Base-by-base conservation (phyloP, 2,797 vertebrate genomes). In the Anableps anableps region DNA sequence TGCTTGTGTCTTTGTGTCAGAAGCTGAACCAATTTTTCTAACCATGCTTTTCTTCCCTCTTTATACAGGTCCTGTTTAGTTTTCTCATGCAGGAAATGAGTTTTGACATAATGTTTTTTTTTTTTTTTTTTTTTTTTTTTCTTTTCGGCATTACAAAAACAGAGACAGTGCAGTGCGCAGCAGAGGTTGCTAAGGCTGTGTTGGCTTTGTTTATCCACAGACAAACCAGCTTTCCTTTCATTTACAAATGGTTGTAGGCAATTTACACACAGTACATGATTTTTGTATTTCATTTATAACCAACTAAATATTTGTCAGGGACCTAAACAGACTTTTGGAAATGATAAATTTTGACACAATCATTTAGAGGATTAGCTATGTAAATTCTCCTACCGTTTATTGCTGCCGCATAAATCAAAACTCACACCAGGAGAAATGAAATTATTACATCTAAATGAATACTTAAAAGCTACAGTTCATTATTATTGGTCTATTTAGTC, bases 21-120 rank as follows among this genome's bases (percentile, higher is more conserved):
- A 91, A 89, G 86, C 90, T 86, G 86, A 94, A 94, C 93, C 87
- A 85, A 92, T 92, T 94, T 94, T 95, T 92, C 91, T 93, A 88
- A 90, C 93, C 86, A 90, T 95, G 94, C 95, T 96, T 93, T 94
- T 91, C 86, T 92, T 21, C 88, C 91, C 77, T 93, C 85, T 94
- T 95, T 89, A 86, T 90, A 94, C 90, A 79, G 87, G 79, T 90
- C 88, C 90, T 94, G 94, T 95, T 96, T 93, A 91, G 93, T 95
- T 96, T 95, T 93, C 91, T 91, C 88, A 81, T 71, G 72, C 92
- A 96, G 95, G 95, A 96, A 96, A 96, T 96, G 80, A 94, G 92
- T 95, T 96, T 95, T 96, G 95, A 96, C 95, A 95, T 96, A 96
- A 96, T 96, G 95, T 94, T 94, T 95, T 96, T 95, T 94, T 64